Evolutionary conservation across 2,888 invertebrate genomes (phyloP).

Genomic region (Agapostemon virescens): DNA sequence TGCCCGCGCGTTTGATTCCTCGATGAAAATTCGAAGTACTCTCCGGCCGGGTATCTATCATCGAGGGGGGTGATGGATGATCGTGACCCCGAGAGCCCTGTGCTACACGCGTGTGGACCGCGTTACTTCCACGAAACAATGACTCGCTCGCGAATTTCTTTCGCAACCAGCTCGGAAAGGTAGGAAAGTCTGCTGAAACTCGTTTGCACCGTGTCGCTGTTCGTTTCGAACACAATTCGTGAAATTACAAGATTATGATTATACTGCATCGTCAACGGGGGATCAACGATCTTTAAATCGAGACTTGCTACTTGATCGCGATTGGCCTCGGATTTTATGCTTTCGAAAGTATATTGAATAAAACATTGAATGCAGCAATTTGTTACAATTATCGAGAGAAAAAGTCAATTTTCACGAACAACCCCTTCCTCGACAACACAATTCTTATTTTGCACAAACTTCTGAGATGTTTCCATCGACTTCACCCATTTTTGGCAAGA

Average conservation of each 20-base stretch:
- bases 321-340: no score
- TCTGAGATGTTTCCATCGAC: no score
- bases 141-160: neutral
- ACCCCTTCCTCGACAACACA: no score
- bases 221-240: neutral
- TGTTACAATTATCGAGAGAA: no score
- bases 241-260: neutral
- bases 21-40: conserved; percentile 53
- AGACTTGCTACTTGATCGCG: no score
- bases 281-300: no score
- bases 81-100: conserved; percentile 21
- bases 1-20: conserved; percentile 34
- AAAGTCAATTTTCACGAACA: no score
- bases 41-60: conserved; percentile 46
- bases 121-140: conserved; percentile 30
- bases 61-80: conserved; percentile 49
- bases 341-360: no score
- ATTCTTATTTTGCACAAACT: no score
- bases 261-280: no score
- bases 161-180: neutral
- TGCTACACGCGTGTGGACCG: conserved; percentile 28
- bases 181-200: neutral
- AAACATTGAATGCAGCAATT: no score
- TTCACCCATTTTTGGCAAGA: no score
- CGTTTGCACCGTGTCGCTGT: neutral